Percentiles rank a stretch among this genome's conserved stretches.
Evolutionary conservation across 2,113 vertebrate species (phyloP).

Genomic region (Tamias sibiricus): DNA sequence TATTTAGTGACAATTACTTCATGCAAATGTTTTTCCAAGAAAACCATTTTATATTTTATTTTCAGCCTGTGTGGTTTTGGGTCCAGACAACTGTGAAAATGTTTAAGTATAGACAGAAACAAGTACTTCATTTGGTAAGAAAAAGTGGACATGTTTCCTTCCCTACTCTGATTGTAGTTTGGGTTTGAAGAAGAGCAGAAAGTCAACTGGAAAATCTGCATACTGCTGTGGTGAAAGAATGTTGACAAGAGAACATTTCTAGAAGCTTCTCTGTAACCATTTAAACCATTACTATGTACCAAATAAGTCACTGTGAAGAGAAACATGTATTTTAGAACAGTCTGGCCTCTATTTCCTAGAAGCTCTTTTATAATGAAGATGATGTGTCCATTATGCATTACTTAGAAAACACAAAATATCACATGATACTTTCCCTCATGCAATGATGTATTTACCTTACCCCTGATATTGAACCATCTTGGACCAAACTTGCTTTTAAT

Average conservation of each 20-base stretch:
- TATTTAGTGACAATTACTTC: constrained; percentile 69
- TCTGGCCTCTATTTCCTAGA: background rate
- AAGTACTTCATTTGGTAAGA: constrained; percentile 49
- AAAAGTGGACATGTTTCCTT: constrained; percentile 37
- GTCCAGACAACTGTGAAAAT: constrained; percentile 55
- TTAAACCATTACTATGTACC: constrained; percentile 37
- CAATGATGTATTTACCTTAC: background rate
- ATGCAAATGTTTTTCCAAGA: constrained; percentile 62
- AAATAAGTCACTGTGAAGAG: constrained; percentile 16
- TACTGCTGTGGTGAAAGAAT: constrained; percentile 51
- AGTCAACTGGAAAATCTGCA: constrained; percentile 62
- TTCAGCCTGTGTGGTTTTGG: background rate
- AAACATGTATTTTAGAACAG: background rate
- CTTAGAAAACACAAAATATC: constrained; percentile 39
- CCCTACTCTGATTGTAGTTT: constrained; percentile 31
- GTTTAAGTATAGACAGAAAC: constrained; percentile 42
- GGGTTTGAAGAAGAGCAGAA: constrained; percentile 57
- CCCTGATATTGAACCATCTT: background rate
- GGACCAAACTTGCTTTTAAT: background rate
- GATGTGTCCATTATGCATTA: background rate
- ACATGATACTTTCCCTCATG: background rate
- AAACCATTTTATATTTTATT: constrained; percentile 46
- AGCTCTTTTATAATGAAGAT: constrained; percentile 28
- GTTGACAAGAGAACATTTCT: constrained; percentile 23
- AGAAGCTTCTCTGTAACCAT: constrained; percentile 61